phyloP scores from a whole-genome alignment of 1,140 invertebrate species.

The Bombus cullumanus region DNA sequence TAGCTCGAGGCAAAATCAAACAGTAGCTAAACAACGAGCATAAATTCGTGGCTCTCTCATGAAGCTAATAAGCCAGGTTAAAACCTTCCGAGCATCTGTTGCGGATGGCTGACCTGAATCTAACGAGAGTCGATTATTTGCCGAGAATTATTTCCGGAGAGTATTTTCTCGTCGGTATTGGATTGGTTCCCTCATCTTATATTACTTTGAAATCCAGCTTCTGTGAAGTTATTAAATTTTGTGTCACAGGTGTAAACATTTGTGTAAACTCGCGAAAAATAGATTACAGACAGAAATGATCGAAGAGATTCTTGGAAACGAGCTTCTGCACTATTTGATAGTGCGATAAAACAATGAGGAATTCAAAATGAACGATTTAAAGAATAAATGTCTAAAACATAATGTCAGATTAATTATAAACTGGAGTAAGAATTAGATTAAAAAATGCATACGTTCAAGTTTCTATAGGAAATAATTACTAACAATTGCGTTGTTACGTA shows the following conservation, averaged over 20 bases:
- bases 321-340: background rate
- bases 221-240: background rate
- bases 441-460: background rate
- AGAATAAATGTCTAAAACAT: no score
- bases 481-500: background rate
- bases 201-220: background rate
- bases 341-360: background rate
- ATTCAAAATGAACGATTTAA: no score
- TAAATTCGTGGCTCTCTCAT: background rate
- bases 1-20: background rate
- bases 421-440: no score
- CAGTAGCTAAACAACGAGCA: background rate
- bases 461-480: background rate
- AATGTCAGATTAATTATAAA: no score
- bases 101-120: slow-evolving; percentile 61
- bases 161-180: background rate
- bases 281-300: background rate
- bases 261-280: background rate
- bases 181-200: background rate
- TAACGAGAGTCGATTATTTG: slow-evolving; percentile 35
- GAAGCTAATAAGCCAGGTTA: slow-evolving; percentile 52
- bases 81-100: slow-evolving; percentile 44
- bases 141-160: slow-evolving; percentile 22
- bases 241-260: background rate
- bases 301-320: background rate